phyloP scores from a whole-genome alignment of 1,140 invertebrate genomes.

The Leptopilina boulardi region DNA sequence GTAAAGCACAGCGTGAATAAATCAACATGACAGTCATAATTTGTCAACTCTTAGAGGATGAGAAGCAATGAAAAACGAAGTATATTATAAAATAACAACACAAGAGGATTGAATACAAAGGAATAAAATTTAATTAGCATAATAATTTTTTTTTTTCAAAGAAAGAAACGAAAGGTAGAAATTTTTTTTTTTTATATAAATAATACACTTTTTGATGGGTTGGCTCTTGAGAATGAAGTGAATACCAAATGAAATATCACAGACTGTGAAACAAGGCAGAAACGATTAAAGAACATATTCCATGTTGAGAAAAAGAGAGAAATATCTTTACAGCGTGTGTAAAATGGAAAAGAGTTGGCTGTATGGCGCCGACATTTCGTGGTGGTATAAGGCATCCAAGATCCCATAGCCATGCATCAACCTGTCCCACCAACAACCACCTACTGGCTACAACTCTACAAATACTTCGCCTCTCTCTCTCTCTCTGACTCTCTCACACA shows the following conservation, averaged over 20 bases:
- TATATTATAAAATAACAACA: neutral
- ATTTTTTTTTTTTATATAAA: neutral
- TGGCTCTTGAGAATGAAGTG: neutral
- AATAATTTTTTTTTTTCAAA: neutral
- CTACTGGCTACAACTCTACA: slow-evolving; percentile 38
- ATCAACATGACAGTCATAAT: neutral
- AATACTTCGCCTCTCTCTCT: slow-evolving; percentile 13
- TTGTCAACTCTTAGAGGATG: neutral
- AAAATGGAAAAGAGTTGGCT: slow-evolving; percentile 25
- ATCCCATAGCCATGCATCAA: slow-evolving; percentile 30
- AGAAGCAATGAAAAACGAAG: neutral
- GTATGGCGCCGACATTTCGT: slow-evolving; percentile 21
- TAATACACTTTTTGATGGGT: neutral
- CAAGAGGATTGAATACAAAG: neutral
- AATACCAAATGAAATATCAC: slow-evolving; percentile 8
- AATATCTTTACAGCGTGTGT: neutral
- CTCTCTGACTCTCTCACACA: too few relatives aligned
- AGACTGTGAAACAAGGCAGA: neutral
- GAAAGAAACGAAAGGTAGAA: neutral
- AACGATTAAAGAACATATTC: slow-evolving; percentile 18
- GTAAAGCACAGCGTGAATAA: neutral
- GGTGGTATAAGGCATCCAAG: slow-evolving; percentile 18
- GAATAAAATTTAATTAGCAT: slow-evolving; percentile 6
- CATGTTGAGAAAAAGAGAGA: neutral
- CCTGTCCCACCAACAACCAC: slow-evolving; percentile 22